These are phyloP conservation scores for Stenopsyche tienmushanensis DNA, from an alignment of 1,140 invertebrate species.

Conservation along the genomic window DNA sequence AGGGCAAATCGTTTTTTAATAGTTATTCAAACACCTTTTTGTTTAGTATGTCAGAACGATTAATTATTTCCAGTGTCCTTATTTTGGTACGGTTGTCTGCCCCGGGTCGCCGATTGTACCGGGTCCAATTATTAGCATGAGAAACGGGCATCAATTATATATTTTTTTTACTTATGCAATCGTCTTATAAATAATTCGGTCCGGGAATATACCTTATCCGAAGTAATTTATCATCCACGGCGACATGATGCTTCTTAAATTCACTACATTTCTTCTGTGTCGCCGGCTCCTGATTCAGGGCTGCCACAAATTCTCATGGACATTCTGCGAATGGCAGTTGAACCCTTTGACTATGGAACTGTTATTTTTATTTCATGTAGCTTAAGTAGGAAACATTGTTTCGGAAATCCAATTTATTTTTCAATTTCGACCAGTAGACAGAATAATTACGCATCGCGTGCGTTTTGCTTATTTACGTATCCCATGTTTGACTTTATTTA, in stretches of 20 bases:
- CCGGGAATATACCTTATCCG: slow-evolving; percentile 7
- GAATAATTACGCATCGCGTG: no score
- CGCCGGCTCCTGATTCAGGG: not conserved
- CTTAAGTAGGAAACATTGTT: no score
- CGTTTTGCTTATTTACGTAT: no score
- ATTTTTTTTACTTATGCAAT: slow-evolving; percentile 7
- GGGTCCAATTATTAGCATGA: slow-evolving; percentile 33
- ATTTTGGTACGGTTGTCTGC: slow-evolving; percentile 6
- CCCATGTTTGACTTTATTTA: no score
- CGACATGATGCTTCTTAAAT: slow-evolving; percentile 32
- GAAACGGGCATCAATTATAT: slow-evolving; percentile 28
- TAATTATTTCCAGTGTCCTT: slow-evolving; percentile 19
- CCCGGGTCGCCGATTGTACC: not conserved
- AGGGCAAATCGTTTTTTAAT: slow-evolving; percentile 25
- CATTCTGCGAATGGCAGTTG: no score
- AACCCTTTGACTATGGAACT: no score
- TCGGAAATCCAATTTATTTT: no score
- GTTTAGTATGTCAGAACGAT: not conserved
- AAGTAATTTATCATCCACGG: slow-evolving; percentile 29
- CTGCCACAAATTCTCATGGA: no score
- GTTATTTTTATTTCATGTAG: no score
- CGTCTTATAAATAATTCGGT: slow-evolving; percentile 28
- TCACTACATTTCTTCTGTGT: slow-evolving; percentile 15
- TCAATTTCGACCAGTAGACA: no score
- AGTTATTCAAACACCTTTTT: slow-evolving; percentile 15